Evolutionary conservation across 1,140 invertebrate species (phyloP).

Genomic region (Callitettix versicolor): DNA sequence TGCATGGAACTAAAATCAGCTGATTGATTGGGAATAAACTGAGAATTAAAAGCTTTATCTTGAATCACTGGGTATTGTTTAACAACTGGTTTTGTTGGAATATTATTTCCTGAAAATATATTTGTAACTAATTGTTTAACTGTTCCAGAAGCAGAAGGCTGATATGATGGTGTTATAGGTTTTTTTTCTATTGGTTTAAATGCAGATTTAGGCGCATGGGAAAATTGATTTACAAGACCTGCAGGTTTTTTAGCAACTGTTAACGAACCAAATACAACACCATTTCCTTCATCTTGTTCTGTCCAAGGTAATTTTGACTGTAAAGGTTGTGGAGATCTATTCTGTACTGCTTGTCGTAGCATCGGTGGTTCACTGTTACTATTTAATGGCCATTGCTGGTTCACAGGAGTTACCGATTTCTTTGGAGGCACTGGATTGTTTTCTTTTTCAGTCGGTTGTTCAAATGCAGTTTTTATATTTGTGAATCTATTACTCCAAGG

Average conservation of each 20-base stretch:
- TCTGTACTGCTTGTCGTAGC: constrained; percentile 5
- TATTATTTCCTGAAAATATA: constrained; percentile 23
- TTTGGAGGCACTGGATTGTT: background rate
- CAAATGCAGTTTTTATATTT: constrained; percentile 76
- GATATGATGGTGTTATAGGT: constrained; percentile 26
- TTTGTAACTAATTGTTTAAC: constrained; percentile 28
- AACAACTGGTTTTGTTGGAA: constrained; percentile 13
- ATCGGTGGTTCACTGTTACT: background rate
- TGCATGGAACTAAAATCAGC: background rate
- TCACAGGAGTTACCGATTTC: background rate
- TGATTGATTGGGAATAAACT: background rate
- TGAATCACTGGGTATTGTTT: constrained; percentile 12
- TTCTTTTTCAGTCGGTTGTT: constrained; percentile 33
- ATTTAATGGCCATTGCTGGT: background rate
- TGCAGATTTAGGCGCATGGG: constrained; percentile 57
- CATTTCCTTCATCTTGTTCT: constrained; percentile 24
- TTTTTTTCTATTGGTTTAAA: constrained; percentile 48
- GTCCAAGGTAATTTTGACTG: constrained; percentile 30
- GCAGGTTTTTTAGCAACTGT: constrained; percentile 35
- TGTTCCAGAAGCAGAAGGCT: constrained; percentile 33
- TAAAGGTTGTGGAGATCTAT: constrained; percentile 19
- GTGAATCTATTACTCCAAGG: constrained; percentile 71
- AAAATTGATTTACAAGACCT: constrained; percentile 50
- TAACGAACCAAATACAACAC: constrained; percentile 34
- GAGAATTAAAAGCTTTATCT: constrained; percentile 7